These are phyloP conservation scores for Biston stratarius DNA, from an alignment of 2,888 invertebrate genomes.

Conservation along the genomic window DNA sequence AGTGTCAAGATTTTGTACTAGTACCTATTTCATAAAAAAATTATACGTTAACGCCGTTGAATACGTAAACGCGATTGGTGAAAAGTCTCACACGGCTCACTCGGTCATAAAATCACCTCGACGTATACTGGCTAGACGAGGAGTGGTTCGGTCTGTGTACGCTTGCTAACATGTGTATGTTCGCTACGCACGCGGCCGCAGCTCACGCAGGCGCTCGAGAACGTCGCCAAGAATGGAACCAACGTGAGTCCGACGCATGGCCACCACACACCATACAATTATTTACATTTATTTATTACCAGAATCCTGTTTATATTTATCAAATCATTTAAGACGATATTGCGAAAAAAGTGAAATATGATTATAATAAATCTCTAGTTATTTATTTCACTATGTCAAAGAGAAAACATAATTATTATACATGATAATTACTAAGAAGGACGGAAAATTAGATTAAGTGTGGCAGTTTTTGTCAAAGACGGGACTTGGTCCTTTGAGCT, in stretches of 20 bases:
- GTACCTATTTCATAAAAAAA: too few species aligned
- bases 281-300: conserved; percentile 17
- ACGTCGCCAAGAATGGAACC: conserved; percentile 89
- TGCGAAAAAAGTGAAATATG: not conserved
- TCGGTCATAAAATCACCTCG: too few species aligned
- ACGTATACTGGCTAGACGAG: conserved; percentile 28
- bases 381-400: too few species aligned
- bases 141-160: conserved; percentile 57
- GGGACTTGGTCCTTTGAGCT: conserved; percentile 1
- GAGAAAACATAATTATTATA: too few species aligned
- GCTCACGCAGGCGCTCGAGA: conserved; percentile 90
- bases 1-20: too few species aligned
- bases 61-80: too few species aligned
- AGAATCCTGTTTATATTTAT: conserved; percentile 18
- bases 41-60: too few species aligned
- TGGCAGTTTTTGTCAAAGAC: not conserved
- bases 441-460: too few species aligned
- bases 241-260: conserved; percentile 83
- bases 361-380: not conserved
- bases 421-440: too few species aligned
- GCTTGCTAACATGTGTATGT: conserved; percentile 83
- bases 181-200: conserved; percentile 76
- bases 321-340: not conserved
- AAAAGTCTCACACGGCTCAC: too few species aligned
- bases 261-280: conserved; percentile 41